A percentile compares a stretch with the other conserved stretches of the same genome.
These are phyloP conservation scores for Grammomys dolichurus DNA, from an alignment of 2,113 vertebrate species.

Conservation along the genomic window DNA sequence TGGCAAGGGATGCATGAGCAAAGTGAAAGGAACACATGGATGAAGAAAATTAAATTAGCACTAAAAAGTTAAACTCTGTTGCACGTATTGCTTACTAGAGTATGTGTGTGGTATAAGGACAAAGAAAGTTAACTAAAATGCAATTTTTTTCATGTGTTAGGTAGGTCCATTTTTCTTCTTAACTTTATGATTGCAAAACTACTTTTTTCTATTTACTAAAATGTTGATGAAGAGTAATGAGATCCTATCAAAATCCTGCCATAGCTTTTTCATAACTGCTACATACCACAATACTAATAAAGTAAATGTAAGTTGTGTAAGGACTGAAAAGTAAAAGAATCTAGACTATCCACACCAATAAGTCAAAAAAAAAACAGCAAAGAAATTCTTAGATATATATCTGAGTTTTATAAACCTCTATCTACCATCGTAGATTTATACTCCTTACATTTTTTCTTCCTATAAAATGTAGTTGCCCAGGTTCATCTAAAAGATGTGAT, in stretches of 20 bases:
- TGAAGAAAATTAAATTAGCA: not conserved
- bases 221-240: conserved; percentile 6
- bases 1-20: not conserved
- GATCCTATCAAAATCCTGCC: not conserved
- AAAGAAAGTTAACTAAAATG: not conserved
- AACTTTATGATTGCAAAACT: not conserved
- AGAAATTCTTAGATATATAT: conserved; percentile 11
- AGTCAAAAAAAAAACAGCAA: not conserved
- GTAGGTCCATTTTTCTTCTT: not conserved
- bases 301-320: conserved; percentile 27
- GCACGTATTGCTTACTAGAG: not conserved
- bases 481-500: conserved; percentile 50
- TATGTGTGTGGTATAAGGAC: not conserved
- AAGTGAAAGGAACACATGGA: not conserved
- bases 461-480: conserved; percentile 54
- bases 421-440: not conserved
- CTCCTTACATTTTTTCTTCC: conserved; percentile 20
- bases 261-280: not conserved
- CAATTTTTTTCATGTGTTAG: not conserved
- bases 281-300: conserved; percentile 24
- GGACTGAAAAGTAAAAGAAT: not conserved
- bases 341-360: not conserved
- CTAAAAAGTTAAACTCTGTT: not conserved
- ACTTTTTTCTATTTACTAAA: not conserved
- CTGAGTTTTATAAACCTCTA: conserved; percentile 16